phyloP scores from a whole-genome alignment of 2,797 vertebrate genomes.

The Leontocebus nigricollis region DNA sequence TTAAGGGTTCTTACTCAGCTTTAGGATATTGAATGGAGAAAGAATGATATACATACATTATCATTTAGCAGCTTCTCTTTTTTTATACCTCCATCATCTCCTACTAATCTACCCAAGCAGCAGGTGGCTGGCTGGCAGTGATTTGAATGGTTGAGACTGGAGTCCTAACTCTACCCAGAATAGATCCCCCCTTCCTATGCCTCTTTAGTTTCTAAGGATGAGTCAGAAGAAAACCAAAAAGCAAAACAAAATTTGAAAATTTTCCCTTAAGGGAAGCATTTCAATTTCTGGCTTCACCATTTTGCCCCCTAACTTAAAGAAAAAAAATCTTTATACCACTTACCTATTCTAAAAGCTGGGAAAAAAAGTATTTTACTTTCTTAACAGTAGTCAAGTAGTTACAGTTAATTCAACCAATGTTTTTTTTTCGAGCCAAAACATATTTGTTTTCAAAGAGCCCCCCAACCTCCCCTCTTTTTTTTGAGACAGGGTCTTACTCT shows the following conservation, averaged over 20 bases:
- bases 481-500: too few relatives aligned
- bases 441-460: constrained; percentile 22
- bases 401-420: not conserved
- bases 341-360: constrained; percentile 15
- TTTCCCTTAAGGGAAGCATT: constrained; percentile 19
- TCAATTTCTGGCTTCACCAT: not conserved
- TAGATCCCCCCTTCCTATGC: not conserved
- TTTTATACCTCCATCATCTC: not conserved
- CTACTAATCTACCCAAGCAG: constrained; percentile 13
- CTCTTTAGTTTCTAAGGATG: not conserved
- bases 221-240: not conserved
- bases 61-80: not conserved
- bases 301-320: not conserved
- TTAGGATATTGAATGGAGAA: constrained; percentile 41
- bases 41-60: not conserved
- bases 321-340: constrained; percentile 5
- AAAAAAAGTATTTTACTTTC: constrained; percentile 14
- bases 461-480: too few relatives aligned
- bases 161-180: constrained; percentile 35
- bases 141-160: constrained; percentile 2
- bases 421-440: constrained; percentile 12
- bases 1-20: constrained; percentile 5
- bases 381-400: not conserved
- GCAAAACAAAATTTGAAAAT: not conserved
- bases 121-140: not conserved